These are phyloP conservation scores for Branchellion lobata DNA, from an alignment of 2,888 invertebrate species.

Conservation along the genomic window DNA sequence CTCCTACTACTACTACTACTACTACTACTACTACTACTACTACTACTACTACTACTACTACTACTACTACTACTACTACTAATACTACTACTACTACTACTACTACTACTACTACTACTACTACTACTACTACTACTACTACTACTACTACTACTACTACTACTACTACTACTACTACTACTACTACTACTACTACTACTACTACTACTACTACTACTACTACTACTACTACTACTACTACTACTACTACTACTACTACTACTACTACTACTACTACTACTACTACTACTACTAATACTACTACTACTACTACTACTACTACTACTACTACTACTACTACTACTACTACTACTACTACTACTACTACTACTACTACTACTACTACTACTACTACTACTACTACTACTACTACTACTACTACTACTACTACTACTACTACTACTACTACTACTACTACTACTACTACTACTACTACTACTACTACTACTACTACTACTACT, in stretches of 20 bases:
- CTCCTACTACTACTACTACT: too few relatives aligned
- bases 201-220: slow-evolving; percentile 45
- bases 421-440: slow-evolving; percentile 5
- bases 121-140: slow-evolving; percentile 9
- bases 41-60: slow-evolving; percentile 9
- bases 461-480: slow-evolving; percentile 9
- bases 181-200: slow-evolving; percentile 44
- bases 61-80: too few relatives aligned
- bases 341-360: background rate
- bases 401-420: background rate
- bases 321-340: background rate
- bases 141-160: slow-evolving; percentile 9
- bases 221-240: slow-evolving; percentile 45
- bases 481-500: slow-evolving; percentile 9
- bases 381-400: background rate
- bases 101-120: background rate
- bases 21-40: slow-evolving; percentile 9
- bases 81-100: too few relatives aligned
- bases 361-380: background rate
- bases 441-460: slow-evolving; percentile 5
- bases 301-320: slow-evolving; percentile 1
- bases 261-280: background rate
- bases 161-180: slow-evolving; percentile 16
- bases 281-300: background rate
- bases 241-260: slow-evolving; percentile 40